Evolutionary conservation across 2,888 invertebrate genomes (phyloP), one percentile per base, ranked within the genome.

Genomic region (Mythimna albipuncta): DNA sequence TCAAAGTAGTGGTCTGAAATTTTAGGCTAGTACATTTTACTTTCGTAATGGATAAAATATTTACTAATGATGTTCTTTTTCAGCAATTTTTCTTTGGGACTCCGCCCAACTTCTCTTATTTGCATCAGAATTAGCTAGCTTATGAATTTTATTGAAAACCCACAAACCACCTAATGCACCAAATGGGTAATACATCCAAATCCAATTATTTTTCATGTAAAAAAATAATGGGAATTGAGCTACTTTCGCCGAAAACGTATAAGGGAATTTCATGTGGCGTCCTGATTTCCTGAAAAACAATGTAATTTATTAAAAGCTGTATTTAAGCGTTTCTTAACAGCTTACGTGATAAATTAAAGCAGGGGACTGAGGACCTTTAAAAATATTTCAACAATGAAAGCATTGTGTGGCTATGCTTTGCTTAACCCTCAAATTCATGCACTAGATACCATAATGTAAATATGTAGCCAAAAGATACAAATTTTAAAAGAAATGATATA

Each of bases 221-320:
- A 94, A 96, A 89, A 97, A 97, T 79, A 96, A 96, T n/a, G 99
- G 99, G 89, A 99, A 99, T 89, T 98, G 98, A 10, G 97, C 98
- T 7, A 98, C 86, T 94, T 98, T 98, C 0, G 98, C 98, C 1
- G 97, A 94, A 44, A 97, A 91, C 0, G 99, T 98, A 92, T 99
- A 99, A 0, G 99, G 99, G 92, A 95, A 99, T 91, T 98, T 98
- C 99, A 99, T 98, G 64, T 97, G 98, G 73, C 98, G 97, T 70
- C 97, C 97, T 69, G 96, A 94, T 86, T 95, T 94, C 44, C 96
- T 96, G 91, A 67, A 93, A 75, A 65, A 57, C 2, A 64, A 62
- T 67, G 16, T 19, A 75, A 21, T 13, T 32, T 19, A 64, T 59
- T 9, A 16, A 69, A 55, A 44, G 16, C 16, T 32, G 2, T 11